Percentiles rank a stretch among this genome's conserved stretches.
phyloP scores from a whole-genome alignment of 2,797 vertebrate species.

The Mastacembelus armatus region DNA sequence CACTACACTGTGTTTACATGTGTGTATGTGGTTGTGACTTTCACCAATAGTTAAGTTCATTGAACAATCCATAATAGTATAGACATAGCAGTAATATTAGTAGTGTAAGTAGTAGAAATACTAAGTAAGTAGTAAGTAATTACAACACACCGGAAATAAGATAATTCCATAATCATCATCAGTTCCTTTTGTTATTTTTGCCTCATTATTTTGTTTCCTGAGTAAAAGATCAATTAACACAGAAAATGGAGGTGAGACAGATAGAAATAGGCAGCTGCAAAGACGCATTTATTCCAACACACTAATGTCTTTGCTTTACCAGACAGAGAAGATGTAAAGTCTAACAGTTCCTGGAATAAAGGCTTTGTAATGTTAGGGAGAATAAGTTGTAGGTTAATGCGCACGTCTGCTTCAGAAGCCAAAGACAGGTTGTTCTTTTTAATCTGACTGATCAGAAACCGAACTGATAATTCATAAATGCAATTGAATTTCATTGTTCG shows the following conservation, averaged over 20 bases:
- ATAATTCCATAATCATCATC: too few species aligned
- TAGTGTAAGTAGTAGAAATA: too few species aligned
- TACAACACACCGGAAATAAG: neutral
- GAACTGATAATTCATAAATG: constrained; percentile 6
- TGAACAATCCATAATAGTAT: too few species aligned
- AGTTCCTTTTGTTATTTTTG: too few species aligned
- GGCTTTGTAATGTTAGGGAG: constrained; percentile 16
- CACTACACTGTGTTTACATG: too few species aligned
- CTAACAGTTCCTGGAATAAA: constrained; percentile 6
- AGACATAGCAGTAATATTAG: too few species aligned
- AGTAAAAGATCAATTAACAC: too few species aligned
- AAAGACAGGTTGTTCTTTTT: neutral
- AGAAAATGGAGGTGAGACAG: too few species aligned
- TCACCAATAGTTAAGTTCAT: too few species aligned
- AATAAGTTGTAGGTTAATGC: constrained; percentile 16
- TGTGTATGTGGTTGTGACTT: too few species aligned
- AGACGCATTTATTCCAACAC: neutral
- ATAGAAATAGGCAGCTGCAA: too few species aligned
- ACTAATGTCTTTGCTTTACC: neutral
- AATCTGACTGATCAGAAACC: constrained; percentile 9
- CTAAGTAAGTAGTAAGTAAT: too few species aligned
- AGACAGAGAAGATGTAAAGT: neutral
- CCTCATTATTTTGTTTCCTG: neutral
- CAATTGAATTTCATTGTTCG: neutral
- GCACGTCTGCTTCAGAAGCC: neutral